These are phyloP conservation scores for Thymelicus lineola DNA, from an alignment of 2,888 invertebrate genomes.

Conservation along the genomic window DNA sequence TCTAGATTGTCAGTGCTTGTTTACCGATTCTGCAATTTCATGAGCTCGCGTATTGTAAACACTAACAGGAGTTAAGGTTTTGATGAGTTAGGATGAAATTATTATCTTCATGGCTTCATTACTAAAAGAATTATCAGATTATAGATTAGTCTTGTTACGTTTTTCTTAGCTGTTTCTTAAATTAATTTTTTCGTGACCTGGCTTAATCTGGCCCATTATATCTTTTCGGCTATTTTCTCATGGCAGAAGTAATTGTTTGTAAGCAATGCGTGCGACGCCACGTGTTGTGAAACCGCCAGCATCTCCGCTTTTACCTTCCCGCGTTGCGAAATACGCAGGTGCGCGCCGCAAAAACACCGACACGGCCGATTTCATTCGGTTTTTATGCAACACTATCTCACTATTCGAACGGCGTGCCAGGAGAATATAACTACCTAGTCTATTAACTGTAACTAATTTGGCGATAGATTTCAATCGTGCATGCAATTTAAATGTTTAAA, in stretches of 20 bases:
- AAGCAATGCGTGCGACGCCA: slow-evolving; percentile 61
- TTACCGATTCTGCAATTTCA: slow-evolving; percentile 57
- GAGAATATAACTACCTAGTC: slow-evolving; percentile 36
- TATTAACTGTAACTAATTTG: slow-evolving; percentile 21
- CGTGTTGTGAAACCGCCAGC: slow-evolving; percentile 78
- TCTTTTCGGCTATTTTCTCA: slow-evolving; percentile 13
- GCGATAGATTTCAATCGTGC: slow-evolving; percentile 7
- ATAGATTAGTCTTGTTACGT: too few relatives aligned
- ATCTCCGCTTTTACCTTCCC: slow-evolving; percentile 83
- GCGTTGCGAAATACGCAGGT: slow-evolving; percentile 86
- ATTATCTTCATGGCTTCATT: too few relatives aligned
- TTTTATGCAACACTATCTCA: slow-evolving; percentile 77
- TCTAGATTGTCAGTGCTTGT: slow-evolving; percentile 65
- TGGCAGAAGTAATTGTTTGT: slow-evolving; percentile 47
- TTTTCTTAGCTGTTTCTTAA: too few relatives aligned
- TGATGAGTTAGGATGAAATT: neutral
- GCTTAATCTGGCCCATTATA: too few relatives aligned
- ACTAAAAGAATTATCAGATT: too few relatives aligned
- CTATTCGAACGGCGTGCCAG: slow-evolving; percentile 50
- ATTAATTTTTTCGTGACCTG: too few relatives aligned
- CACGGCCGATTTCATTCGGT: slow-evolving; percentile 77
- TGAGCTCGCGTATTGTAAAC: slow-evolving; percentile 16
- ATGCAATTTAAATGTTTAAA: neutral
- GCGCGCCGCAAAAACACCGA: slow-evolving; percentile 82
- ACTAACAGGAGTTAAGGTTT: neutral